These are phyloP conservation scores for Megaceryle maxima DNA, from an alignment of 2,113 vertebrate species.

Conservation along the genomic window DNA sequence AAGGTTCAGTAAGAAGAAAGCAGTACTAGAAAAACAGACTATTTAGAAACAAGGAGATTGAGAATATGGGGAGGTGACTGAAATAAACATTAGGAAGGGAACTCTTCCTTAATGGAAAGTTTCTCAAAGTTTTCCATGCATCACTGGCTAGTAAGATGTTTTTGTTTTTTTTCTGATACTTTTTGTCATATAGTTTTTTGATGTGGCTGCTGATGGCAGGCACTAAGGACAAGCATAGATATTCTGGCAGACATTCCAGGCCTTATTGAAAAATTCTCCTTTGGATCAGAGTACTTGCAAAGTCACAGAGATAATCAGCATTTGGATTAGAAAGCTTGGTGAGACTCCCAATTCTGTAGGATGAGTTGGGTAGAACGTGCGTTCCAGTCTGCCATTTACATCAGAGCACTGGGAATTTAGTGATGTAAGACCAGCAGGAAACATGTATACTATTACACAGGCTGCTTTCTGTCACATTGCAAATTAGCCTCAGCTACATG, in stretches of 20 bases:
- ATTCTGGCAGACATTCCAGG: neutral
- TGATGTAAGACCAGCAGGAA: slow-evolving; percentile 17
- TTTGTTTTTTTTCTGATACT: neutral
- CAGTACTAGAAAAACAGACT: neutral
- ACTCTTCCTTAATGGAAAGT: neutral
- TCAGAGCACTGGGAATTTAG: slow-evolving; percentile 16
- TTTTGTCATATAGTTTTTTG: neutral
- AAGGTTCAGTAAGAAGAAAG: neutral
- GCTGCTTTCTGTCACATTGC: slow-evolving; percentile 17
- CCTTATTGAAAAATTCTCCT: slow-evolving; percentile 1
- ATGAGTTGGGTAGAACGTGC: neutral
- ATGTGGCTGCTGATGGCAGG: neutral
- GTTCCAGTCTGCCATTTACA: slow-evolving; percentile 10
- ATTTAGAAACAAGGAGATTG: neutral
- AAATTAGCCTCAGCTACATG: neutral
- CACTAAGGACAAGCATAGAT: neutral
- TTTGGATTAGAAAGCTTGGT: slow-evolving; percentile 16
- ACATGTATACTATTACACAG: neutral
- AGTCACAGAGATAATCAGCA: neutral
- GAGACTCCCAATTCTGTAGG: neutral
- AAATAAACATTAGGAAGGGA: neutral
- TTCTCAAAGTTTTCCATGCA: neutral
- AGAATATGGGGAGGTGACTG: neutral
- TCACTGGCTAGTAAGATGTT: neutral
- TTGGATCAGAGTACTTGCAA: neutral